Base-by-base conservation (phyloP, 2,113 vertebrate genomes). In the Psophia crepitans region DNA sequence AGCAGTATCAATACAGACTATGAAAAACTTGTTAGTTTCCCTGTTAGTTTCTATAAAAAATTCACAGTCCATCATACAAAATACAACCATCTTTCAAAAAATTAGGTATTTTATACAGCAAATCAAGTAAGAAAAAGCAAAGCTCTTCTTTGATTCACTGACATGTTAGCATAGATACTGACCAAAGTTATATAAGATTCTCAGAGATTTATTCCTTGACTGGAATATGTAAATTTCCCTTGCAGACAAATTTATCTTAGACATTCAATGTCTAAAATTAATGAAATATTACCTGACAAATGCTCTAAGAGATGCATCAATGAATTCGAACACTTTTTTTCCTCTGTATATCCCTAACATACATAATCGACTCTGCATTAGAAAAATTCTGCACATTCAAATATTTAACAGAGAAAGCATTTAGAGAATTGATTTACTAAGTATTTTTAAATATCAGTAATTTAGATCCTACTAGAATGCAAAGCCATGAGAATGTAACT, bases 391-490 rank as follows among this genome's bases (percentile, higher is more conserved):
- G 68, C 61, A 71, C 16, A 77, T 73, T 76, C 63, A 33, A 58
- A 79, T 95, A 95, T 82, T 92, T 95, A 97, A 95, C 94, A 96
- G n/a, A 89, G 39, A 68, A 53, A 61, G n/a, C 23, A 82, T 66
- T 77, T 81, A 79, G 96, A 93, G 32, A 92, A 90, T 30, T 81
- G n/a, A 95, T 96, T 96, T 92, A 95, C 64, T 80, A 86, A 49
- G 26, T 28, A 89, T 93, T 97, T 94, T 95, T 78, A 97, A 96
- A 85, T 86, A 97, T 94, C 89, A 95, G 91, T 98, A 94, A 95
- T 95, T 96, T 82, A 94, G 39, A 76, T 85, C 81, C 68, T 92
- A 86, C 49, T 64, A 63, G 87, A 95, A 91, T 7, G 27, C 61
- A 81, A 96, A 93, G 64, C 90, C 76, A 66, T 68, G 51, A 82